Conservation (phyloP, 2,888 invertebrate genomes). For the Pharmacophagus antenor region DNA sequence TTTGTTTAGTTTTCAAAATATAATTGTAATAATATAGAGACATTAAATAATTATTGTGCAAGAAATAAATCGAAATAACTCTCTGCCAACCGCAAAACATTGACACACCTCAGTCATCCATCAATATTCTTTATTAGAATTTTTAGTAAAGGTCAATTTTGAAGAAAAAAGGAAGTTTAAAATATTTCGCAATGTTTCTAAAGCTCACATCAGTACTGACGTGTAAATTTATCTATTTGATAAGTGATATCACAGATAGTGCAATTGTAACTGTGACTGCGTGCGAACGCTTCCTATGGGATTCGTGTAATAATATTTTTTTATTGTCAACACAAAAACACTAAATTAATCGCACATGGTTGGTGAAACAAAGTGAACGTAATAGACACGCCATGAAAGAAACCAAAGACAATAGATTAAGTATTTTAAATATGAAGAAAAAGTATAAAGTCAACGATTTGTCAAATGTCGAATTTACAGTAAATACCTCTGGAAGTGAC, state of each 20-base stretch:
- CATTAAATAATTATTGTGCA: no score
- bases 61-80: no score
- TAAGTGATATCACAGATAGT: conserved; percentile 30
- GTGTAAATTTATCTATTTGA: conserved; percentile 28
- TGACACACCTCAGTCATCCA: no score
- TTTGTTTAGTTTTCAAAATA: no score
- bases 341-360: conserved; percentile 6
- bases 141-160: background rate
- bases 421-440: conserved; percentile 30
- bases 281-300: conserved; percentile 19
- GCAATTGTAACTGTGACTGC: conserved; percentile 20
- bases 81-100: no score
- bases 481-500: conserved; percentile 33
- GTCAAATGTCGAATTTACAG: conserved; percentile 35
- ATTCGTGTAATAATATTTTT: background rate
- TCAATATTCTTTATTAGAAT: no score
- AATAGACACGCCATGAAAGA: conserved; percentile 17
- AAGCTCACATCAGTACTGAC: conserved; percentile 8
- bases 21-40: no score
- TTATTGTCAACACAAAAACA: background rate
- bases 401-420: conserved; percentile 12
- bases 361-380: conserved; percentile 7
- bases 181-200: conserved; percentile 8
- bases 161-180: background rate
- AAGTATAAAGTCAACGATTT: conserved; percentile 38